Percentiles rank a stretch among this genome's conserved stretches.
phyloP scores from a whole-genome alignment of 1,140 invertebrate species.

The Drosophila ironensis region DNA sequence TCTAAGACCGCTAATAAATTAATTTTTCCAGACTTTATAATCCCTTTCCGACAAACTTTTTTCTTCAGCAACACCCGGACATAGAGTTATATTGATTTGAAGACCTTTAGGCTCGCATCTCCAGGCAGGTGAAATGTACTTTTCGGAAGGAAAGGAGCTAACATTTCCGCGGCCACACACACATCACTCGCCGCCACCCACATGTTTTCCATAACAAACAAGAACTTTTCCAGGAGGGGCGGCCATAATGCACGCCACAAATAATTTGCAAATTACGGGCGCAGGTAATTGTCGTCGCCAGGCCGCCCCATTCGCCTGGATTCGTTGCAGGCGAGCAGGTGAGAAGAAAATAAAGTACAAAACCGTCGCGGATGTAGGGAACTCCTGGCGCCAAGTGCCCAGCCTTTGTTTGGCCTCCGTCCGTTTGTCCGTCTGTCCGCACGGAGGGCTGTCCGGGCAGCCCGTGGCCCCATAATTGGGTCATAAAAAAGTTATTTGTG shows the following conservation, averaged over 20 bases:
- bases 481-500: conserved; percentile 78
- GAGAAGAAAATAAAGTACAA: conserved; percentile 45
- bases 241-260: conserved; percentile 48
- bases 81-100: too few relatives aligned
- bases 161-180: conserved; percentile 31
- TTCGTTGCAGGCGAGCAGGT: conserved; percentile 24
- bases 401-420: conserved; percentile 14
- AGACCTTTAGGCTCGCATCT: too few relatives aligned
- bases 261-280: conserved; percentile 65
- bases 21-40: too few relatives aligned
- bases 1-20: too few relatives aligned
- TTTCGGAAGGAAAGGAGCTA: too few relatives aligned
- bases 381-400: conserved; percentile 13
- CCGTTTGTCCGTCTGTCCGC: too few relatives aligned
- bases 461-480: conserved; percentile 57
- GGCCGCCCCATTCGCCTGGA: conserved; percentile 1
- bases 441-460: too few relatives aligned
- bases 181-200: conserved; percentile 21
- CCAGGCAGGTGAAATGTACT: too few relatives aligned
- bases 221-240: conserved; percentile 15
- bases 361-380: conserved; percentile 8
- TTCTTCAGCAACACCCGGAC: too few relatives aligned
- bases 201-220: conserved; percentile 57
- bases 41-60: too few relatives aligned
- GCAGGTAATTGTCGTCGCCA: conserved; percentile 58